Percentiles rank a stretch among this genome's conserved stretches.
Conservation (phyloP, 2,113 vertebrate species). For the Alligator mississippiensis region DNA sequence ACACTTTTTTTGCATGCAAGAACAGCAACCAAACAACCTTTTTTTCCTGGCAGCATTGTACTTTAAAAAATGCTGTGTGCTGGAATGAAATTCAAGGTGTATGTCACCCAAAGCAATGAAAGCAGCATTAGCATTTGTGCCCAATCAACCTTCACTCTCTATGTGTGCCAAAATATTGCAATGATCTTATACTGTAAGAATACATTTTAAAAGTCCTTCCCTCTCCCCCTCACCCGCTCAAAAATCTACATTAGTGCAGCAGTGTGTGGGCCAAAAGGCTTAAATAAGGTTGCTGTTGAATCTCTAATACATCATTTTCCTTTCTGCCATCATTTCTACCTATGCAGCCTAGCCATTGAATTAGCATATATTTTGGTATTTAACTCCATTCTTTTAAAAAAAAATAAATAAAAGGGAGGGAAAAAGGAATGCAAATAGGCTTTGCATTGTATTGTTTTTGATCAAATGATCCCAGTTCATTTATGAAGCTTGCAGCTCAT, state of each 20-base stretch:
- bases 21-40: not conserved
- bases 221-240: rapidly evolving
- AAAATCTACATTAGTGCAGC: not conserved
- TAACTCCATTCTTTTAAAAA: not conserved
- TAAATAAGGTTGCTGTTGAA: not conserved
- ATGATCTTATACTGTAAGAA: rapidly evolving
- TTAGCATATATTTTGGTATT: not conserved
- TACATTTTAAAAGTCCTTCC: not conserved
- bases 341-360: not conserved
- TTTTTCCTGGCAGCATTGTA: not conserved
- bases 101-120: slow-evolving; percentile 15
- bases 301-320: not conserved
- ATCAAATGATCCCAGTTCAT: not conserved
- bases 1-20: not conserved
- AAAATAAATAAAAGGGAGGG: not conserved
- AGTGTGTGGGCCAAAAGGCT: not conserved
- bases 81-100: not conserved
- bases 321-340: not conserved
- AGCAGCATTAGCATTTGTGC: not conserved
- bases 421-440: not conserved
- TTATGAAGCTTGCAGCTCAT: slow-evolving; percentile 14
- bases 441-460: slow-evolving; percentile 7
- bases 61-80: not conserved
- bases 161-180: not conserved
- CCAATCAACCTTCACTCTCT: not conserved